Percentiles rank a stretch among this genome's conserved stretches.
phyloP scores from a whole-genome alignment of 2,113 vertebrate species.

The Taxidea taxus region DNA sequence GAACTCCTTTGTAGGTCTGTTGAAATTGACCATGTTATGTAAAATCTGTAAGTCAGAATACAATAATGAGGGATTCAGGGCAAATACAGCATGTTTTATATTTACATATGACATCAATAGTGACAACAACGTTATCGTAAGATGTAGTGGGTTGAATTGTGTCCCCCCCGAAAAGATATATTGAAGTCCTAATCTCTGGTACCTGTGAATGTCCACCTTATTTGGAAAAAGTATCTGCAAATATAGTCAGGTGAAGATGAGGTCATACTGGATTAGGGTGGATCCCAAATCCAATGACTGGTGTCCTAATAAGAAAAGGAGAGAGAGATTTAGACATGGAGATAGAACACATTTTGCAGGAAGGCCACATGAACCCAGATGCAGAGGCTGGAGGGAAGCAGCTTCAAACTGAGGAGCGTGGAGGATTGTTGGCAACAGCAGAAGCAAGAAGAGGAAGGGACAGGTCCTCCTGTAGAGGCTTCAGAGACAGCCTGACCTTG shows the following conservation, averaged over 20 bases:
- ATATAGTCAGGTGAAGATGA: background rate
- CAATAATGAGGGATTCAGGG: background rate
- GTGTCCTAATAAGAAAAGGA: background rate
- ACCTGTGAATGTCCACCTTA: background rate
- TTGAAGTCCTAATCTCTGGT: background rate
- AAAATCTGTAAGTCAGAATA: background rate
- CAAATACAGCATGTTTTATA: background rate
- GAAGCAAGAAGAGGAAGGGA: no score
- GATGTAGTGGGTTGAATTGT: background rate
- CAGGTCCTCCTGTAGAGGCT: background rate
- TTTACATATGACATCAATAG: background rate
- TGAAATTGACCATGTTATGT: background rate
- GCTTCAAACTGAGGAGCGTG: rapidly evolving
- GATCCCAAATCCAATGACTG: background rate
- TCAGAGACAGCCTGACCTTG: background rate
- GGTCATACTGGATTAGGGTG: background rate
- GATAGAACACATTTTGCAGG: background rate
- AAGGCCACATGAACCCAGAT: background rate
- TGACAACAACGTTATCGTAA: background rate
- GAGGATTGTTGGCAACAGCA: background rate
- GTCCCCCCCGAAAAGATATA: background rate
- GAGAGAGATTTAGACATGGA: background rate
- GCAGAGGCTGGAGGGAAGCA: background rate
- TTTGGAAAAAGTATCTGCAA: background rate
- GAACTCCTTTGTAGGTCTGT: background rate